Evolutionary conservation across 2,113 vertebrate genomes (phyloP), one percentile per base, ranked within the genome.

Genomic region (Asarcornis scutulata): DNA sequence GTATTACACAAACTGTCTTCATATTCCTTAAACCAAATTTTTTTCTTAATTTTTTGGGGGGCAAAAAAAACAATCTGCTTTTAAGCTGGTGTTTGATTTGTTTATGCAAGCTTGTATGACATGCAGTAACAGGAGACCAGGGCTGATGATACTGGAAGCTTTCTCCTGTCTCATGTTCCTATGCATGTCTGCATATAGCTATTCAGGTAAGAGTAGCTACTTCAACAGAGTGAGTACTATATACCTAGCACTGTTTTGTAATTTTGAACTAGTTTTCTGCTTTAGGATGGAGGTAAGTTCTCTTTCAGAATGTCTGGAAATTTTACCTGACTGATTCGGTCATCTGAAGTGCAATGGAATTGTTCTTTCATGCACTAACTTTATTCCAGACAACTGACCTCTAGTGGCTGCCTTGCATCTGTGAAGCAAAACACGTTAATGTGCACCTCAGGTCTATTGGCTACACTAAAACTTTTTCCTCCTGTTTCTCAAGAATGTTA

Each of bases 371-470:
- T 48, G 38, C 63, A 31, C 48, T 86, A 31, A 64, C 91, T 92
- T 72, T 67, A 38, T 89, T 91, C 74, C 52, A 63, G 83, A 89
- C 32, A 36, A 56, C 77, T 97, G 94, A 94, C 96, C 71, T 94
- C 95, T 95, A 66, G 95, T 95, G 93, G 93, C 69, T 87, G 12
- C 2, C 67, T 80, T 85, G 93, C 71, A 80, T 31, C 62, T 58
- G 26, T 7, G 48, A 86, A 88, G 46, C 55, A 52, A 72, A 68
- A 66, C 14, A 17, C 11, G 31, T 53, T 12, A 23, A 66, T n/a
- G 21, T n/a, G 15, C 9, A 66, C 4, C 3, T 89, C 2, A 0
- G 68, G 34, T 40, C 48, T 85, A 0, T 8, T 85, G 0, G 44
- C 48, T 83, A 73, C 21, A 26, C 31, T 7, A 58, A 26, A 86